phyloP scores from a whole-genome alignment of 2,888 invertebrate genomes.

The Liposcelis brunnea region DNA sequence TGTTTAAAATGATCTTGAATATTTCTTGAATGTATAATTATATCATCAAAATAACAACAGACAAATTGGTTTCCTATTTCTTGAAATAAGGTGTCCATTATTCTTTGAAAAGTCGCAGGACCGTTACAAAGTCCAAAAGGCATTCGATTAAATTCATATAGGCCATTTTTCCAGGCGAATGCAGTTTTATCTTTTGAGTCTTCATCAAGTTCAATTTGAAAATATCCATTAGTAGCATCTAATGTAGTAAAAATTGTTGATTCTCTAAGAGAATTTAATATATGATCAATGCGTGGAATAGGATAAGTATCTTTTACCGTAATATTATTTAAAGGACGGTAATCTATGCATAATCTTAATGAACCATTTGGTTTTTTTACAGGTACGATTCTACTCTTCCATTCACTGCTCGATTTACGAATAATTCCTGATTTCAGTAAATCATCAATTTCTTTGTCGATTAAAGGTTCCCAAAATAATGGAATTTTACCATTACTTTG shows the following conservation, averaged over 20 bases:
- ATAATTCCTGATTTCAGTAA: too few species aligned
- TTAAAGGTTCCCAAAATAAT: too few species aligned
- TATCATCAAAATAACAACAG: conserved; percentile 21
- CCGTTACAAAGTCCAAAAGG: conserved; percentile 21
- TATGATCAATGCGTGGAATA: conserved; percentile 20
- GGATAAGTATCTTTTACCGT: conserved; percentile 19
- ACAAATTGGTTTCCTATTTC: conserved; percentile 18
- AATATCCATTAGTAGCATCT: conserved; percentile 21
- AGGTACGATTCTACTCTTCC: too few species aligned
- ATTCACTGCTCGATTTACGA: too few species aligned
- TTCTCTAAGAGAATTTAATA: conserved; percentile 21
- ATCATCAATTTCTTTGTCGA: too few species aligned
- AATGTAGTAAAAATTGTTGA: conserved; percentile 20
- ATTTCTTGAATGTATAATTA: too few species aligned
- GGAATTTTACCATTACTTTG: too few species aligned
- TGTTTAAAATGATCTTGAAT: too few species aligned
- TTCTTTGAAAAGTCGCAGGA: conserved; percentile 22
- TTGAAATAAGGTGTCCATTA: conserved; percentile 21
- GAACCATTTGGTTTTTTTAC: too few species aligned
- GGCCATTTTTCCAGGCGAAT: conserved; percentile 19
- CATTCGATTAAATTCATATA: conserved; percentile 21
- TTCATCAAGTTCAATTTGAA: conserved; percentile 19
- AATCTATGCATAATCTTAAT: too few species aligned
- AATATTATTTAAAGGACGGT: too few species aligned
- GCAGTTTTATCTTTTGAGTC: conserved; percentile 19